Evolutionary conservation across 2,113 vertebrate genomes (phyloP).

Genomic region (Notothenia rossii): DNA sequence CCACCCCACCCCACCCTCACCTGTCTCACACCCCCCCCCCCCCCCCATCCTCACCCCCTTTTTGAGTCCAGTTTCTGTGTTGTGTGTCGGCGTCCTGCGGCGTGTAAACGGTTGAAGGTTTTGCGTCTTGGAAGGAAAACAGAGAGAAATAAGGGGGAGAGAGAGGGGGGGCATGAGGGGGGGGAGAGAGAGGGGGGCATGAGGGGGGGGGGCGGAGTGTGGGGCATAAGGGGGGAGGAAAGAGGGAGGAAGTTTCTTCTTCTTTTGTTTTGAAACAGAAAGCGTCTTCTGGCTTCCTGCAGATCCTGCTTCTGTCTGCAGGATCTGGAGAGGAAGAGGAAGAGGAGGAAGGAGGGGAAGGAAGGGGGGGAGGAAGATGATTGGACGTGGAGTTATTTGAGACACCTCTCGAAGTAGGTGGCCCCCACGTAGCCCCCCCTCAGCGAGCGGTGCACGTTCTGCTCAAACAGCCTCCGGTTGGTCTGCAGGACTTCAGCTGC

Average conservation of each 20-base stretch:
- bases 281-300: conserved; percentile 64
- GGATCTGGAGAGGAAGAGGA: conserved; percentile 2
- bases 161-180: not conserved
- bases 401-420: conserved; percentile 95
- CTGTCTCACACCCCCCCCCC: not conserved
- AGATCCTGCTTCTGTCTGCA: conserved; percentile 41
- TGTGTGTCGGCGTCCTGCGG: conserved; percentile 57
- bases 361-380: conserved; percentile 14
- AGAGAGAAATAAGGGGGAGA: conserved; percentile 33
- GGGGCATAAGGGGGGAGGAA: fast-evolving
- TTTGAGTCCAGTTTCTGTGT: conserved; percentile 63
- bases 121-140: conserved; percentile 59
- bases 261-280: conserved; percentile 60
- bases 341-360: not conserved
- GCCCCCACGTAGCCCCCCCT: conserved; percentile 93
- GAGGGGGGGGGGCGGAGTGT: not conserved
- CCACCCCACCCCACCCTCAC: too few species aligned
- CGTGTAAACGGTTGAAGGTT: conserved; percentile 73
- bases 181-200: too few species aligned
- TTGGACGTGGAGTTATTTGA: conserved; percentile 85
- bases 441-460: conserved; percentile 93
- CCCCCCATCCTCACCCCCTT: not conserved
- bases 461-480: conserved; percentile 94
- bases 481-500: conserved; percentile 94
- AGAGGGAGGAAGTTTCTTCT: not conserved